Evolutionary conservation across 2,888 invertebrate genomes (phyloP), one percentile per base, ranked within the genome.

Genomic region (Eupeodes latifasciatus): DNA sequence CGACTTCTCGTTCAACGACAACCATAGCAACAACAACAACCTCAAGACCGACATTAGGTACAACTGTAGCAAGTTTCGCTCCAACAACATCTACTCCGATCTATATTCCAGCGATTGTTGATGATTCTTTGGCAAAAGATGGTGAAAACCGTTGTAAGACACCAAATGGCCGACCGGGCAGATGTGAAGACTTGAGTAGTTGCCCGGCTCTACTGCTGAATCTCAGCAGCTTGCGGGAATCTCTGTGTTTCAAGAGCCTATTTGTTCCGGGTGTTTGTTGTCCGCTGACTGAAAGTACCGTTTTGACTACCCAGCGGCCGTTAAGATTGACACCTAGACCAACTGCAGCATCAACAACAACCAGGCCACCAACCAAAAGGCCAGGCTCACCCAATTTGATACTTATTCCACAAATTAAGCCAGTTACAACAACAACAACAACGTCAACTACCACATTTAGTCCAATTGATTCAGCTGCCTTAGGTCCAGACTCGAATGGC

Each of bases 251-350:
- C 92, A 98, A 98, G 94, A 97, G 97, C 89, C 94, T 98, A 2
- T 98, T 98, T 91, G 97, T 97, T 2, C 98, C 98, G 1, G 98
- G 98, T 1, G 98, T 98, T 3, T 98, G 98, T 92, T 98, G 98
- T 93, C 98, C 98, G 0, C 90, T 93, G 10, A 93, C 94, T 91
- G 92, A 92, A 62, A 90, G 92, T n/a, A 92, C 93, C 0, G 90
- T 92, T 34, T 87, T 92, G 47, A 93, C 93, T 3, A 93, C 93
- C 40, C 93, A 91, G 89, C 92, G 91, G 34, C 93, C 92, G 14
- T 89, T 91, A 6, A 92, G 90, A 27, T 81, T 93, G 77, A 94
- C 92, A 66, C 92, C 92, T 0, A 91, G 90, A 71, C 84, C 93
- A 11, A 89, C 92, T 0, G 5, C 93, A 92, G 89, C 93, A 89